Evolutionary conservation across 2,113 vertebrate species (phyloP).

Genomic region (Apteryx owenii): DNA sequence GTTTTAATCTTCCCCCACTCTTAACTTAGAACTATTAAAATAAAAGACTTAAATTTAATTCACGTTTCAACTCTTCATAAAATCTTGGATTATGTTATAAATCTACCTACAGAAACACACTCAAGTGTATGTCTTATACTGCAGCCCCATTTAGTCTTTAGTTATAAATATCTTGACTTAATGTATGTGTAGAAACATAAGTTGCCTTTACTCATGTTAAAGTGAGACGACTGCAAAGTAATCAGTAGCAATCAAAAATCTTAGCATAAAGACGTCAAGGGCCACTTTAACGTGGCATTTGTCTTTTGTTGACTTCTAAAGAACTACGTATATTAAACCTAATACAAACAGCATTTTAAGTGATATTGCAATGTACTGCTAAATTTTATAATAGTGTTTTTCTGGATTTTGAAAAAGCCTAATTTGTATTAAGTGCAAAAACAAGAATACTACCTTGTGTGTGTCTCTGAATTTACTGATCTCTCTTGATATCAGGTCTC

Average conservation of each 20-base stretch:
- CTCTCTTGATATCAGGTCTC: conserved; percentile 99
- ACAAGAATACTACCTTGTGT: conserved; percentile 96
- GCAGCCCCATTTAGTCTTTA: conserved; percentile 74
- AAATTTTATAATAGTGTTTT: conserved; percentile 72
- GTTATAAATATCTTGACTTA: conserved; percentile 68
- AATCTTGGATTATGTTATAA: conserved; percentile 76
- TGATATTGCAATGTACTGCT: conserved; percentile 76
- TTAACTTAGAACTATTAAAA: conserved; percentile 79
- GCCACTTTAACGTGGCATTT: conserved; percentile 76
- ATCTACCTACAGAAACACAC: conserved; percentile 77
- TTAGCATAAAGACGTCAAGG: conserved; percentile 62
- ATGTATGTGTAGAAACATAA: conserved; percentile 77
- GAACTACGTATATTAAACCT: conserved; percentile 71
- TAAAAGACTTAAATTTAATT: conserved; percentile 76
- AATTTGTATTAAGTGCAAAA: conserved; percentile 79
- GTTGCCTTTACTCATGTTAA: conserved; percentile 71
- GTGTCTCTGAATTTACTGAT: conserved; percentile 99
- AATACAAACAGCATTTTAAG: conserved; percentile 74
- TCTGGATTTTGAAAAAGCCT: conserved; percentile 81
- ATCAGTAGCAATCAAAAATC: conserved; percentile 68
- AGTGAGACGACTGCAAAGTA: conserved; percentile 77
- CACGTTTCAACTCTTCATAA: conserved; percentile 72
- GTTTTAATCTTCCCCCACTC: conserved; percentile 81
- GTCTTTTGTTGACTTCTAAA: conserved; percentile 65
- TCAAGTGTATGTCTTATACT: conserved; percentile 76